Conservation (phyloP, 2,888 invertebrate species). For the Deilephila porcellus region DNA sequence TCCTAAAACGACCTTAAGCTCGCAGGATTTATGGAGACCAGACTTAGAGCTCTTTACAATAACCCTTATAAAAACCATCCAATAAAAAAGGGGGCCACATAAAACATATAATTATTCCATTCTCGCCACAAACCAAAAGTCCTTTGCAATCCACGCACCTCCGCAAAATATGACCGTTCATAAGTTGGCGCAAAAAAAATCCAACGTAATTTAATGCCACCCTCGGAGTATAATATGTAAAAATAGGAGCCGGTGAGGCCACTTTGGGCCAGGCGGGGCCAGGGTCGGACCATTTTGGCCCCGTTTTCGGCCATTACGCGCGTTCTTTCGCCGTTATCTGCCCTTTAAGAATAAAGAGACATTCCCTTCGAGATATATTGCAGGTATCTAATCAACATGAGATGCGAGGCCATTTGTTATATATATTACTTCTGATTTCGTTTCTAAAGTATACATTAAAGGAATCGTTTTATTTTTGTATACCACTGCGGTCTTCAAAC, state of each 20-base stretch:
- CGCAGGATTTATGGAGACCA: conserved; percentile 7
- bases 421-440: conserved; percentile 1
- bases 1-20: conserved; percentile 5
- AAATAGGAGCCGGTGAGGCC: conserved; percentile 67
- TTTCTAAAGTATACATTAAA: neutral
- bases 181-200: conserved; percentile 68
- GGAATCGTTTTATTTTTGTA: neutral
- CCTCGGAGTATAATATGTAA: conserved; percentile 77
- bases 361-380: conserved; percentile 74
- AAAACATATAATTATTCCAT: conserved; percentile 70
- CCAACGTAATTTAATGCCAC: conserved; percentile 76
- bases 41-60: conserved; percentile 29
- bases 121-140: conserved; percentile 66
- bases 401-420: conserved; percentile 15
- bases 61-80: conserved; percentile 52
- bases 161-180: conserved; percentile 77
- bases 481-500: neutral
- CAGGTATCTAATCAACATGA: conserved; percentile 75
- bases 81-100: conserved; percentile 58
- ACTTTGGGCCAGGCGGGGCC: conserved; percentile 63
- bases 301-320: conserved; percentile 73
- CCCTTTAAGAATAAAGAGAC: conserved; percentile 75
- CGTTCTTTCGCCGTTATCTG: conserved; percentile 75
- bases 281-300: conserved; percentile 67
- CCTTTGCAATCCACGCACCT: conserved; percentile 68